Evolutionary conservation across 2,888 invertebrate genomes (phyloP), one percentile per base, ranked within the genome.

Genomic region (Cremastinae sp.): DNA sequence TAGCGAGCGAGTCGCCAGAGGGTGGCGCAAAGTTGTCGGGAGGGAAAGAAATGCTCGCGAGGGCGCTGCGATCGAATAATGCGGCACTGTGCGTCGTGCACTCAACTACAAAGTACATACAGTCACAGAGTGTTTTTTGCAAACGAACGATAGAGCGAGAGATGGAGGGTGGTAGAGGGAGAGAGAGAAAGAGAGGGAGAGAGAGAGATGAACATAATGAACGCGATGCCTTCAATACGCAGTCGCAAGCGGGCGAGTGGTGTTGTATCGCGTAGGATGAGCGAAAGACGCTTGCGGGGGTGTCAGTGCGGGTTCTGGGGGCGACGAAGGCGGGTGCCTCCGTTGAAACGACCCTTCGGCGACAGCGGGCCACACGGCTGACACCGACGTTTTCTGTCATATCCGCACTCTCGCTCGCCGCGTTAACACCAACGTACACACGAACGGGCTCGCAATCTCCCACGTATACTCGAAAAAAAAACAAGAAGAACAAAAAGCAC

Each of bases 301-400:
- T 83, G 84, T 70, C 87, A 89, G 89, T 89, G 88, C 87, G 88
- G 88, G 87, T 86, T 89, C 86, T 87, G 85, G 89, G 88, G 89
- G 89, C 89, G 84, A 85, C 86, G 88, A 87, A 88, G 89, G 89
- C 87, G 87, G 88, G 85, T 87, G 75, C 82, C 84, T 87, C 85
- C 86, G 85, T 86, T 83, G 83, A 81, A 85, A 82, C 80, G 80
- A 87, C 83, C 86, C 86, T 88, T 88, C 86, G 84, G 83, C 82
- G 84, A 87, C 84, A 86, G 83, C 82, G 78, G 81, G 79, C 82
- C 81, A 75, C 64, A 72, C 71, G 72, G 75, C 58, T 70, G 70
- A 62, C 14, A 68, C 69, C 77, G 62, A 72, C 74, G 76, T 74
- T 70, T 70, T 71, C 35, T 74, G 62, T 75, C 74, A 37, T 56